Percentiles rank a stretch among this genome's conserved stretches.
Evolutionary conservation across 2,113 vertebrate species (phyloP).

Genomic region (Lynx canadensis): DNA sequence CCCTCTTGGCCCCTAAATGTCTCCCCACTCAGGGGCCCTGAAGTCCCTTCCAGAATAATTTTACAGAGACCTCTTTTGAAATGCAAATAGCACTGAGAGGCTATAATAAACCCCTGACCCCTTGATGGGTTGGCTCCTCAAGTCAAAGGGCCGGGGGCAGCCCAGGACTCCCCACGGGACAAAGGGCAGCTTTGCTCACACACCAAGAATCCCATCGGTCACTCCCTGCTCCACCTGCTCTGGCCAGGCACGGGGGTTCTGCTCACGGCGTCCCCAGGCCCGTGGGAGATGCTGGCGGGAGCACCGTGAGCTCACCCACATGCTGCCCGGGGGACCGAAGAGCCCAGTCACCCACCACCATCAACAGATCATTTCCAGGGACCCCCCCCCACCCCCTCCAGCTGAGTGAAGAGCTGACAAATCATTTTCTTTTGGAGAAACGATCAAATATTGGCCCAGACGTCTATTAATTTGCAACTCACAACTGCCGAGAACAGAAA

Average conservation of each 20-base stretch:
- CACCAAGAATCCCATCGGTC: fast-evolving
- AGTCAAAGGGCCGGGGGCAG: no score
- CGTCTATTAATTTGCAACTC: neutral
- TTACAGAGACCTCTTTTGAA: neutral
- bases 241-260: neutral
- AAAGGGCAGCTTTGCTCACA: neutral
- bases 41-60: neutral
- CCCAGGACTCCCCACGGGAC: neutral
- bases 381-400: neutral
- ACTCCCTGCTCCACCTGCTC: neutral
- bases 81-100: neutral
- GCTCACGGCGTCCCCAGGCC: fast-evolving
- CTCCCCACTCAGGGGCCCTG: neutral
- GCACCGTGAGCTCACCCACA: fast-evolving
- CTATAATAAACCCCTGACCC: no score
- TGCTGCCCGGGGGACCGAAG: fast-evolving
- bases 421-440: neutral
- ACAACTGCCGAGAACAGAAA: neutral
- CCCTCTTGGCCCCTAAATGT: neutral
- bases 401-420: fast-evolving
- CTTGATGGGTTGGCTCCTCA: fast-evolving
- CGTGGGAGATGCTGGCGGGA: fast-evolving
- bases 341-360: neutral
- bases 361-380: fast-evolving
- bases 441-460: constrained; percentile 47